A percentile compares a stretch with the other conserved stretches of the same genome.
Evolutionary conservation across 2,113 vertebrate genomes (phyloP).

Genomic region (Clarias gariepinus): DNA sequence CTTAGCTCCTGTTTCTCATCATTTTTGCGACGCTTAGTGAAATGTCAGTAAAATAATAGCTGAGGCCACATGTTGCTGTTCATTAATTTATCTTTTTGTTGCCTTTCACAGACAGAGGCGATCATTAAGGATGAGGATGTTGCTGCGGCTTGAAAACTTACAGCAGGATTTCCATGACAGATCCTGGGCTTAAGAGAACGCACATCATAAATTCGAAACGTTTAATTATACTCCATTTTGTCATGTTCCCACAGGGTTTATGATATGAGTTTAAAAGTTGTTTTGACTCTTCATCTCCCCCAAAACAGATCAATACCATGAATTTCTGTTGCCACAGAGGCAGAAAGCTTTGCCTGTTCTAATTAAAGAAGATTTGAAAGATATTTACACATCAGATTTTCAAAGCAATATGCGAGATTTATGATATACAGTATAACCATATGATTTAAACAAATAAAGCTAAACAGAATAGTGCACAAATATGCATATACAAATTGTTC

Average conservation of each 20-base stretch:
- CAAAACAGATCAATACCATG: background rate
- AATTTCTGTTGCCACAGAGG: background rate
- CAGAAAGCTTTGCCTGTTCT: background rate
- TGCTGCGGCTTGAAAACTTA: constrained; percentile 17
- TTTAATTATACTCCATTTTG: background rate
- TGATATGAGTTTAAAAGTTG: background rate
- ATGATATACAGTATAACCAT: background rate
- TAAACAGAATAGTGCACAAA: background rate
- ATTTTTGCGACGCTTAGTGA: background rate
- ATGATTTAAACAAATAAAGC: background rate
- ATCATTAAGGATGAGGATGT: constrained; percentile 23
- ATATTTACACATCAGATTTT: background rate
- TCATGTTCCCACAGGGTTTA: background rate
- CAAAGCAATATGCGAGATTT: background rate
- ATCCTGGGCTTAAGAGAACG: constrained; percentile 12
- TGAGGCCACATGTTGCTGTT: background rate
- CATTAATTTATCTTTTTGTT: constrained; percentile 25
- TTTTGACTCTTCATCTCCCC: background rate
- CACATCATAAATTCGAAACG: background rate
- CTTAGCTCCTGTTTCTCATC: background rate
- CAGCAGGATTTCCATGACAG: background rate
- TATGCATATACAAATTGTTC: background rate
- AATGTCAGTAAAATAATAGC: constrained; percentile 23
- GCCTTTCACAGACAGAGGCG: constrained; percentile 35
- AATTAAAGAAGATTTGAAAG: background rate